Percentiles rank a stretch among this genome's conserved stretches.
These are phyloP conservation scores for Xestia sexstrigata DNA, from an alignment of 2,888 invertebrate species.

Conservation along the genomic window DNA sequence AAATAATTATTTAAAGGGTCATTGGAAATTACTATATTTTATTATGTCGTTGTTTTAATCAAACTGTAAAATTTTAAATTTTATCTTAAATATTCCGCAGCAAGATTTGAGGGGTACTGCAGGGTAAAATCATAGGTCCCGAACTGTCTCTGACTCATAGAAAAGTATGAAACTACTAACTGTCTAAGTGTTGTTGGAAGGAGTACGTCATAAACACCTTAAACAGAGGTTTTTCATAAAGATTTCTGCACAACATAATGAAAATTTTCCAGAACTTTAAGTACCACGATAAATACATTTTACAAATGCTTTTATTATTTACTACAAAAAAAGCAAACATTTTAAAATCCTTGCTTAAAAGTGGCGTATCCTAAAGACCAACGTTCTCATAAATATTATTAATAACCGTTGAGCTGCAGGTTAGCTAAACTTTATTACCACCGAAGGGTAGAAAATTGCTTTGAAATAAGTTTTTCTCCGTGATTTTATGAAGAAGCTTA, in stretches of 20 bases:
- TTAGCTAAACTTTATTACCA: conserved; percentile 8
- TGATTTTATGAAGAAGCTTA: background rate
- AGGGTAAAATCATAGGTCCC: background rate
- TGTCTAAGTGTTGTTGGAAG: background rate
- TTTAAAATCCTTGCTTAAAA: background rate
- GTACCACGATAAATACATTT: background rate
- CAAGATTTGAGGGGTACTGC: background rate
- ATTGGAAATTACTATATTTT: background rate
- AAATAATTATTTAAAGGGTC: background rate
- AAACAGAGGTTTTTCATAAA: background rate
- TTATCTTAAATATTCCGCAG: background rate
- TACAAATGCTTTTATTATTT: background rate
- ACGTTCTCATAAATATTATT: conserved; percentile 11
- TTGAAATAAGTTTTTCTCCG: conserved; percentile 2
- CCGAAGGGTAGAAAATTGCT: background rate
- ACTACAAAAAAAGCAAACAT: background rate
- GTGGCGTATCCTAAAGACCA: background rate
- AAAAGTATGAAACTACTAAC: background rate
- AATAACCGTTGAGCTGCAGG: background rate
- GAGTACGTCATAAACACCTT: background rate
- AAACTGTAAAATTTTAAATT: background rate
- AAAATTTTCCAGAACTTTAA: background rate
- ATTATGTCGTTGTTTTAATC: background rate
- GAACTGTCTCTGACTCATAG: background rate
- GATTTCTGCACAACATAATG: background rate